These are phyloP conservation scores for Montifringilla adamsi DNA, from an alignment of 2,113 vertebrate species.

Conservation along the genomic window DNA sequence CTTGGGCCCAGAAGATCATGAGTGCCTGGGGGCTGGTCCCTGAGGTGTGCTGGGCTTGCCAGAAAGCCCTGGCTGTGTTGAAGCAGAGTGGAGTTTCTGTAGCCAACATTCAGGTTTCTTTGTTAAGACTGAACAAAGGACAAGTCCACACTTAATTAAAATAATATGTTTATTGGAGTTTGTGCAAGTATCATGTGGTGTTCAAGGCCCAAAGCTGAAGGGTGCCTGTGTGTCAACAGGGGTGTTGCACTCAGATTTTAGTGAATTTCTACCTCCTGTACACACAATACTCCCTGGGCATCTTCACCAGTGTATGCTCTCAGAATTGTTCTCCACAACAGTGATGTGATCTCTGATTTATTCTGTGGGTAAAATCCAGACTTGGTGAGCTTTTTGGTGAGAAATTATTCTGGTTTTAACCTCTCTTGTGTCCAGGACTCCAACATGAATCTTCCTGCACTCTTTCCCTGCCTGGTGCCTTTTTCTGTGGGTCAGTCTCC, in stretches of 20 bases:
- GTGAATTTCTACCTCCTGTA: background rate
- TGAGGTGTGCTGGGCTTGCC: background rate
- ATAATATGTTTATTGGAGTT: background rate
- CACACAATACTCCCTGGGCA: rapidly evolving
- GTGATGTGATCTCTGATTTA: background rate
- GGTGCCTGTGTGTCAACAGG: background rate
- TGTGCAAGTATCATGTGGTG: background rate
- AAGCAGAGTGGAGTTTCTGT: background rate
- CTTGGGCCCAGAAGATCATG: background rate
- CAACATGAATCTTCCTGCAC: background rate
- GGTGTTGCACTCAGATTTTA: background rate
- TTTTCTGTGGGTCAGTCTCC: background rate
- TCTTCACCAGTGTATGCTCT: rapidly evolving
- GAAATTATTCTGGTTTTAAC: background rate
- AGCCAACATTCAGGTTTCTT: background rate
- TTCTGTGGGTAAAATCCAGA: background rate
- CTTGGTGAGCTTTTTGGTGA: background rate
- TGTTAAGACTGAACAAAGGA: background rate
- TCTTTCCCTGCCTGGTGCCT: background rate
- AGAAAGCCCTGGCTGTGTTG: background rate
- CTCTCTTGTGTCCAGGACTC: background rate
- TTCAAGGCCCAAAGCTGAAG: background rate
- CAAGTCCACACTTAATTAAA: background rate
- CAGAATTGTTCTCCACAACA: background rate
- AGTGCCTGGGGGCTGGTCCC: rapidly evolving